Base-by-base conservation (phyloP, 2,797 vertebrate species). In the Alcedo atthis region DNA sequence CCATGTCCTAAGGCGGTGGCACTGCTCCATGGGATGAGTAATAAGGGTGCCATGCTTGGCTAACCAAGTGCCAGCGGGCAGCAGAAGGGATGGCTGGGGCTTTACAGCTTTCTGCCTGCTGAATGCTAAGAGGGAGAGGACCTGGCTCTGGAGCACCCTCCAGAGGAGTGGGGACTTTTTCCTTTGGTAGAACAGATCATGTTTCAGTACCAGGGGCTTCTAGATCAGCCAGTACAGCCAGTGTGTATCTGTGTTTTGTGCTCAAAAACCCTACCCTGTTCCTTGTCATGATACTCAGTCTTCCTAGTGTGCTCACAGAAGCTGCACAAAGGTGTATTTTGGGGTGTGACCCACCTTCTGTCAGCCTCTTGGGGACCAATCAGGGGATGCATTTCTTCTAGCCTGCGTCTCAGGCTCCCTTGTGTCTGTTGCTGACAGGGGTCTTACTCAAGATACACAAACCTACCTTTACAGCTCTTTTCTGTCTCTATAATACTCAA, bases 111-210 rank as follows among this genome's bases (percentile, higher is more conserved):
- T n/a, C 46, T 81, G 28, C 14, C 12, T 73, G 24, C 28, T 25
- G 28, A 67, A 28, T 6, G 2, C 20, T 30, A 30, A 32, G 10
- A 13, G 8, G 21, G 37, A 59, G 45, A 20, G n/a, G n/a, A 33
- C 0, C 0, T 25, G 12, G 7, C 35, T 73, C 16, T 58, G 51
- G 42, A 73, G 55, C 45, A 49, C 6, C 20, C 9, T 68, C 33
- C 32, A 45, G 45, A 46, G 57, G 28, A 58, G 10, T 10, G 32
- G n/a, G 16, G 49, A 13, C 28, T 42, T 83, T 59, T 80, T 55
- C 21, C 43, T 58, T 40, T 40, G n/a, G 57, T 2, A 2, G 43
- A 81, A 46, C 15, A 1, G 2, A 68, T 22, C 55, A 16, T 0
- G 1, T 19, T 55, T 49, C 11, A 64, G 15, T 78, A 15, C 32